Evolutionary conservation across 2,888 invertebrate genomes (phyloP).

Genomic region (Gonocerus acuteangulatus): DNA sequence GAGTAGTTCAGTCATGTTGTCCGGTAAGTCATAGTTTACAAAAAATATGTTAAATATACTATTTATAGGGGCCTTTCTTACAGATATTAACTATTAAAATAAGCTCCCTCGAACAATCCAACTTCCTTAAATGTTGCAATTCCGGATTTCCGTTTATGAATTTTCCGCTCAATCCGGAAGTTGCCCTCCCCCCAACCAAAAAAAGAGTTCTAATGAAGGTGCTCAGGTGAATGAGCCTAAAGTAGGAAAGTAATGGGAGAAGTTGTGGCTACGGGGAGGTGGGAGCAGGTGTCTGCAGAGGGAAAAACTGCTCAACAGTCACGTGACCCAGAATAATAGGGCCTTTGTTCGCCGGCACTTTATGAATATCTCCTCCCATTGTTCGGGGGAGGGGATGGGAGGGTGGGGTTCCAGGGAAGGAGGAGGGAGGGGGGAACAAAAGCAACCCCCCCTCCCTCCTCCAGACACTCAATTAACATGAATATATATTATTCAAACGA

Average conservation of each 20-base stretch:
- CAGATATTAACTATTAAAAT: no score
- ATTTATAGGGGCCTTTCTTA: no score
- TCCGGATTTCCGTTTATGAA: no score
- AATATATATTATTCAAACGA: constrained; percentile 33
- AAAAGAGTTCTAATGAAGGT: no score
- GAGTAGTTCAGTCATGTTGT: no score
- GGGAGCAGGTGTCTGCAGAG: constrained; percentile 21
- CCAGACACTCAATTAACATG: constrained; percentile 34
- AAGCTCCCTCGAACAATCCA: no score
- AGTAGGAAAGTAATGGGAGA: constrained; percentile 4
- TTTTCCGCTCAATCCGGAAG: no score
- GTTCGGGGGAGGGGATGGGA: neutral
- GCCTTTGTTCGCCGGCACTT: constrained; percentile 34
- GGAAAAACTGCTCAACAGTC: constrained; percentile 13
- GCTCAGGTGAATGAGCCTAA: neutral
- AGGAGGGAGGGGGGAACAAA: neutral
- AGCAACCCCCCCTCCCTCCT: constrained; percentile 12
- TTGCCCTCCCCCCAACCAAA: no score
- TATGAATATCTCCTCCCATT: constrained; percentile 32
- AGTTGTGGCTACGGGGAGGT: constrained; percentile 13
- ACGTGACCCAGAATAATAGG: constrained; percentile 35
- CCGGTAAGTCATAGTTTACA: no score
- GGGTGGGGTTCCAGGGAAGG: neutral
- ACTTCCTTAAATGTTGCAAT: no score
- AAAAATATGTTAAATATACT: no score